Evolutionary conservation across 2,113 vertebrate genomes (phyloP).

Genomic region (Empidonax traillii): DNA sequence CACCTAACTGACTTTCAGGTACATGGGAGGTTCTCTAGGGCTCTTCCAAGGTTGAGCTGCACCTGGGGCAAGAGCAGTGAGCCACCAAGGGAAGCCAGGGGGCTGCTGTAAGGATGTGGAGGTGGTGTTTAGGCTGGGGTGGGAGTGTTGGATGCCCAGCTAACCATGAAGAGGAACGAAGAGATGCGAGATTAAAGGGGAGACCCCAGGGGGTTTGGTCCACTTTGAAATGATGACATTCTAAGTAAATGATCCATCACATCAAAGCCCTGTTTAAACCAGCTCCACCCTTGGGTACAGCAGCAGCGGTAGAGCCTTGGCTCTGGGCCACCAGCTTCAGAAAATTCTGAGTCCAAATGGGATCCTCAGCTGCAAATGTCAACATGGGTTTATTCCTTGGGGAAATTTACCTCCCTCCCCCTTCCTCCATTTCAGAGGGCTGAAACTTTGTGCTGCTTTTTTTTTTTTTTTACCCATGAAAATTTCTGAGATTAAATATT

Average conservation of each 20-base stretch:
- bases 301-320: not conserved
- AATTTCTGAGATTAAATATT: not conserved
- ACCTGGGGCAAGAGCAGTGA: not conserved
- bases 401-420: not conserved
- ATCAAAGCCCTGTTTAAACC: not conserved
- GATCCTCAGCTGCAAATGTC: not conserved
- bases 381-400: not conserved
- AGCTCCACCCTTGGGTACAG: not conserved
- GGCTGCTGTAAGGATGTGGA: not conserved
- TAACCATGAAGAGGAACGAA: fast-evolving
- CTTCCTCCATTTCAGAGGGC: not conserved
- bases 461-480: not conserved
- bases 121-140: not conserved
- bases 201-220: not conserved
- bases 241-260: not conserved
- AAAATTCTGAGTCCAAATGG: not conserved
- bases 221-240: not conserved
- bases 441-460: not conserved
- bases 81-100: not conserved
- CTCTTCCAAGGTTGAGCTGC: not conserved
- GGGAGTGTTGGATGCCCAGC: not conserved
- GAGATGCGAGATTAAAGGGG: not conserved
- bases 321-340: not conserved
- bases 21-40: not conserved
- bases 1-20: not conserved